Evolutionary conservation across 2,888 invertebrate genomes (phyloP), one percentile per base, ranked within the genome.

Genomic region (Lochmaea capreae): DNA sequence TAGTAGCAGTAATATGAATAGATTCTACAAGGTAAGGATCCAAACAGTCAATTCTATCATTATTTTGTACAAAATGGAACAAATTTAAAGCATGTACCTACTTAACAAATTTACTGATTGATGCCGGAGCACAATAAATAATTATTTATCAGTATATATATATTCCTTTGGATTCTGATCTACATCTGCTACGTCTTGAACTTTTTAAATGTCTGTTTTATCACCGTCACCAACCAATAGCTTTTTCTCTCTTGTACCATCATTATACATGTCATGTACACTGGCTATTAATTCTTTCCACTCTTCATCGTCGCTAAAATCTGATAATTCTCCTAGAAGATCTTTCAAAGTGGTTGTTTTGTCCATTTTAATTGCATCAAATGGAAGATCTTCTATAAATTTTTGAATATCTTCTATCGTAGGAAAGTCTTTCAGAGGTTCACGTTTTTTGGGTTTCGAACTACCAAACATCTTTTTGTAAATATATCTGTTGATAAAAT

Each of bases 251-350:
- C 49, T 49, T 1, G 61, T 61, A 49, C 9, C 22, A 16, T 91
- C 79, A 52, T 81, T 74, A 73, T 83, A 83, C 71, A 84, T 77
- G 18, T 77, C 79, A 62, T 83, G 82, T n/a, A 84, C 82, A 71
- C 83, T 84, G 18, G 80, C 81, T 39, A 85, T 84, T 46, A 85
- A 73, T 59, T 83, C 83, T 72, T 82, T 84, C 84, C 84, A 85
- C 33, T 84, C 84, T 54, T 84, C 84, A 68, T 84, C 83, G 16
- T 84, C 84, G 72, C 82, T 83, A 52, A 83, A 81, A 67, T 84
- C 84, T 16, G 81, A 80, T 65, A 84, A 74, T 69, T 84, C 85
- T 3, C 81, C 82, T 14, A 85, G 67, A 8, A 85, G 74, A 74
- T 84, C 83, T 71, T 80, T 82, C 46, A 85, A 74, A n/a, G 80